Conservation (phyloP, 1,140 invertebrate species). For the Bombus sylvicola region DNA sequence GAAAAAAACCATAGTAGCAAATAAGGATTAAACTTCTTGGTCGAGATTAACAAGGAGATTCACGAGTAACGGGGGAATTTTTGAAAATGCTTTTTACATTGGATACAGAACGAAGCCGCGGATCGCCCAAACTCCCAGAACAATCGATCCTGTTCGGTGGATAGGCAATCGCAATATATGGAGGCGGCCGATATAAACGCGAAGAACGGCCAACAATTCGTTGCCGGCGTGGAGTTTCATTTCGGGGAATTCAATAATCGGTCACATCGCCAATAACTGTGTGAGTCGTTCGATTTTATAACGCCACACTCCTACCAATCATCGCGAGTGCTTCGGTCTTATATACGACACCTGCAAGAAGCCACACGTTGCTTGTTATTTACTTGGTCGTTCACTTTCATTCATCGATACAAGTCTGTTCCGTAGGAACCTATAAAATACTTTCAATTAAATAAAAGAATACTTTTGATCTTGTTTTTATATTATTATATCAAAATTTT, state of each 20-base stretch:
- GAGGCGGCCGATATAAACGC: slow-evolving; percentile 29
- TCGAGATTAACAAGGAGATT: background rate
- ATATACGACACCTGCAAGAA: slow-evolving; percentile 13
- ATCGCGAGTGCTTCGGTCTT: slow-evolving; percentile 5
- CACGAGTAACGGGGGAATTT: background rate
- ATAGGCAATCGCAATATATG: slow-evolving; percentile 43
- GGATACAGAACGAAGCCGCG: background rate
- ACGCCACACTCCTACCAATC: slow-evolving; percentile 31
- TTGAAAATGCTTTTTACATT: background rate
- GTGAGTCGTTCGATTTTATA: slow-evolving; percentile 61
- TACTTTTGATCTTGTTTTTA: background rate
- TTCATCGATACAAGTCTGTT: background rate
- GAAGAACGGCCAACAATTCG: slow-evolving; percentile 26
- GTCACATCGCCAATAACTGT: slow-evolving; percentile 66
- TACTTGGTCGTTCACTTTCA: background rate
- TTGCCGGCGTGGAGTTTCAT: slow-evolving; percentile 68
- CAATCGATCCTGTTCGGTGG: slow-evolving; percentile 43
- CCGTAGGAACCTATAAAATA: background rate
- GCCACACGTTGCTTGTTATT: slow-evolving; percentile 1
- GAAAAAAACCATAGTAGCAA: background rate
- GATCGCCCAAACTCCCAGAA: background rate
- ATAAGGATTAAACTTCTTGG: background rate
- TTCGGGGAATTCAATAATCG: slow-evolving; percentile 72
- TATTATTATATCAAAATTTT: background rate
- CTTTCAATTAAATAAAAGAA: background rate